These are phyloP conservation scores for Dallia pectoralis DNA, from an alignment of 2,797 vertebrate genomes.

Conservation along the genomic window DNA sequence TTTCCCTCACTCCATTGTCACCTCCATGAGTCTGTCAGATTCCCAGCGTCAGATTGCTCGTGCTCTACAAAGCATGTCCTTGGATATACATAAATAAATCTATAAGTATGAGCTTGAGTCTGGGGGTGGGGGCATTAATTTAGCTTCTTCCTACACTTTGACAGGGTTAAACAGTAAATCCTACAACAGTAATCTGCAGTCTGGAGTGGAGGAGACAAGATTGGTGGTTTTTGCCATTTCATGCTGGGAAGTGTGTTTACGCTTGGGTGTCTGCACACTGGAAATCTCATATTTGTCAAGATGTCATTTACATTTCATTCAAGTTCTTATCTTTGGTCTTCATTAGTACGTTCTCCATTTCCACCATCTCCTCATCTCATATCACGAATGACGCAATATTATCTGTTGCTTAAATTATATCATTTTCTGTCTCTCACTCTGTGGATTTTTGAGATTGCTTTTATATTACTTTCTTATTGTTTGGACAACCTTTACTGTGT, in stretches of 20 bases:
- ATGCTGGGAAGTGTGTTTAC: constrained; percentile 13
- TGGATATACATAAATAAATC: constrained; percentile 71
- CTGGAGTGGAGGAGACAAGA: constrained; percentile 58
- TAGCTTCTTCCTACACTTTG: constrained; percentile 57
- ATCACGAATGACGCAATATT: neutral
- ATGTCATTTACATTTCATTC: constrained; percentile 44
- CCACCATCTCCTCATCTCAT: constrained; percentile 3
- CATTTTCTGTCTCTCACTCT: neutral
- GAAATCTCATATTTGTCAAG: constrained; percentile 42
- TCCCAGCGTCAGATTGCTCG: constrained; percentile 34
- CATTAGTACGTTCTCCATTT: neutral
- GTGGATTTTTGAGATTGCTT: neutral
- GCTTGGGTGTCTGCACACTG: constrained; percentile 17
- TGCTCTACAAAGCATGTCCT: constrained; percentile 40
- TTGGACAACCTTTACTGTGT: neutral
- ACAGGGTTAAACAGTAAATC: constrained; percentile 72
- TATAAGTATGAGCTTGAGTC: constrained; percentile 52
- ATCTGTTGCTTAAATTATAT: neutral
- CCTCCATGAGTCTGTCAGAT: neutral
- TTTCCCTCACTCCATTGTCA: neutral
- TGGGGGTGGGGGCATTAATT: constrained; percentile 68
- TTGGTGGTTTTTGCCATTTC: constrained; percentile 29
- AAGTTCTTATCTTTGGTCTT: neutral
- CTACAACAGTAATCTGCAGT: constrained; percentile 65
- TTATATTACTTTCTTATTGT: neutral